Percentiles rank a stretch among this genome's conserved stretches.
Conservation (phyloP, 2,113 vertebrate species). For the Lepisosteus osseus region DNA sequence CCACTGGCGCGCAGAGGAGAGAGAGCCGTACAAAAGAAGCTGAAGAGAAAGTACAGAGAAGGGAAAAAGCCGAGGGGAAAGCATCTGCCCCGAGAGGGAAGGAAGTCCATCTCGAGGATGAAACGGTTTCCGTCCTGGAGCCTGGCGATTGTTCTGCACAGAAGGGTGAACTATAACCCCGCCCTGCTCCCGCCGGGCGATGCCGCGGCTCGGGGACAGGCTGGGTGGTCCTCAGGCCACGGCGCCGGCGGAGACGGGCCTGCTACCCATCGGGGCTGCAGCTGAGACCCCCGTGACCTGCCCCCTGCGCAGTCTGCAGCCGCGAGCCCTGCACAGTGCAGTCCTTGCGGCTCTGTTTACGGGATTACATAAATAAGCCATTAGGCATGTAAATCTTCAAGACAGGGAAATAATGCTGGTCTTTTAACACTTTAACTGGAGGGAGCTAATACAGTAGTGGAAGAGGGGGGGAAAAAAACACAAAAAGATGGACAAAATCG, state of each 20-base stretch:
- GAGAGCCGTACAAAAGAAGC: too few relatives aligned
- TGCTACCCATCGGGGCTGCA: slow-evolving; percentile 77
- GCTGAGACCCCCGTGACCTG: slow-evolving; percentile 82
- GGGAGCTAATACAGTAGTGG: slow-evolving; percentile 64
- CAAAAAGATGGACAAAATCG: slow-evolving; percentile 50
- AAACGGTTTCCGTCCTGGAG: slow-evolving; percentile 64
- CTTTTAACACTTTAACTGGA: slow-evolving; percentile 67
- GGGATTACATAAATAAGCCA: slow-evolving; percentile 87
- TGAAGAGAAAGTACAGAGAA: too few relatives aligned
- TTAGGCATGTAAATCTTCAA: slow-evolving; percentile 88
- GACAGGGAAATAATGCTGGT: slow-evolving; percentile 77
- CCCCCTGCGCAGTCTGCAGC: slow-evolving; percentile 63
- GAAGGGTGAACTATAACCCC: slow-evolving; percentile 71
- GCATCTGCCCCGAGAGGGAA: slow-evolving; percentile 71
- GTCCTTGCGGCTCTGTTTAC: slow-evolving; percentile 79
- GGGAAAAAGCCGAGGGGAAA: too few relatives aligned
- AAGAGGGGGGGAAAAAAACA: too few relatives aligned
- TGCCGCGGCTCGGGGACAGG: slow-evolving; percentile 73
- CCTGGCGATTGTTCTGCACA: slow-evolving; percentile 40
- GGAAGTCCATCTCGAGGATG: slow-evolving; percentile 71
- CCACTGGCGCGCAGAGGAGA: too few relatives aligned
- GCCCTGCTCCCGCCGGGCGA: slow-evolving; percentile 61
- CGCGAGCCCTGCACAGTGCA: slow-evolving; percentile 74
- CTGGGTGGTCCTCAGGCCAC: slow-evolving; percentile 85
- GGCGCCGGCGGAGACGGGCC: slow-evolving; percentile 70